Evolutionary conservation across 92 coral and sea anemone species (phyloP).

Genomic region (Epizoanthus stellaris): DNA sequence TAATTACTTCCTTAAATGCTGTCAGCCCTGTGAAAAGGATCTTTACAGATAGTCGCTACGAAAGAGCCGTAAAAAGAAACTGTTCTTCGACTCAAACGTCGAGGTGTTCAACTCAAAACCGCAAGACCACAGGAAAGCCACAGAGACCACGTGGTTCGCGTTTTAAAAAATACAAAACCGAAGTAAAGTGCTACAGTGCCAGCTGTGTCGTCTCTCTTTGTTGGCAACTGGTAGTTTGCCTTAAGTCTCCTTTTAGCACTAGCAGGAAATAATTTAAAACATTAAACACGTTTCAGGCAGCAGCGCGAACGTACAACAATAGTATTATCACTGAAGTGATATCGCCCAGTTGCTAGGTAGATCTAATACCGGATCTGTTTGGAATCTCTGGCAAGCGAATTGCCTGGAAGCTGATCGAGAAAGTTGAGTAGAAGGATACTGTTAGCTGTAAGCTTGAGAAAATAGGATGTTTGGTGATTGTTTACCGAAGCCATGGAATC

Average conservation of each 20-base stretch:
- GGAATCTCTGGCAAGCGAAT: slow-evolving; percentile 20
- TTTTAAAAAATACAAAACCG: slow-evolving; percentile 14
- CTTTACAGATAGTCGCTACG: slow-evolving; percentile 10
- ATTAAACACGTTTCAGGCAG: slow-evolving; percentile 62
- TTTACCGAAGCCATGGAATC: slow-evolving; percentile 37
- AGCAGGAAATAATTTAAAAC: slow-evolving; percentile 71
- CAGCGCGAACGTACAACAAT: neutral
- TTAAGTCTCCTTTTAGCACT: slow-evolving; percentile 24
- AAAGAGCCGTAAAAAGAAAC: slow-evolving; percentile 11
- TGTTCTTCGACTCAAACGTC: slow-evolving; percentile 1
- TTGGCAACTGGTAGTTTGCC: slow-evolving; percentile 48
- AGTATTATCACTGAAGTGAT: slow-evolving; percentile 22
- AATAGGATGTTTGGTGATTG: slow-evolving; percentile 33
- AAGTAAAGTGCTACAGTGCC: slow-evolving; percentile 29
- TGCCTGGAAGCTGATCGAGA: slow-evolving; percentile 3
- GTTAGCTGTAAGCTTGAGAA: slow-evolving; percentile 9
- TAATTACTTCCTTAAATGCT: slow-evolving; percentile 87
- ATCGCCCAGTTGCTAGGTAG: slow-evolving; percentile 21
- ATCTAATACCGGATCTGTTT: slow-evolving; percentile 27
- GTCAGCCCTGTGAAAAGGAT: slow-evolving; percentile 51
- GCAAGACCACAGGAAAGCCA: slow-evolving; percentile 71
- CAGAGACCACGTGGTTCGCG: slow-evolving; percentile 61
- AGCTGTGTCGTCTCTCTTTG: slow-evolving; percentile 69
- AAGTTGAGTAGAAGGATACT: neutral
- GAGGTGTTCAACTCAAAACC: slow-evolving; percentile 46